Evolutionary conservation across 1,140 invertebrate genomes (phyloP).

Genomic region (Drosophila takahashii): DNA sequence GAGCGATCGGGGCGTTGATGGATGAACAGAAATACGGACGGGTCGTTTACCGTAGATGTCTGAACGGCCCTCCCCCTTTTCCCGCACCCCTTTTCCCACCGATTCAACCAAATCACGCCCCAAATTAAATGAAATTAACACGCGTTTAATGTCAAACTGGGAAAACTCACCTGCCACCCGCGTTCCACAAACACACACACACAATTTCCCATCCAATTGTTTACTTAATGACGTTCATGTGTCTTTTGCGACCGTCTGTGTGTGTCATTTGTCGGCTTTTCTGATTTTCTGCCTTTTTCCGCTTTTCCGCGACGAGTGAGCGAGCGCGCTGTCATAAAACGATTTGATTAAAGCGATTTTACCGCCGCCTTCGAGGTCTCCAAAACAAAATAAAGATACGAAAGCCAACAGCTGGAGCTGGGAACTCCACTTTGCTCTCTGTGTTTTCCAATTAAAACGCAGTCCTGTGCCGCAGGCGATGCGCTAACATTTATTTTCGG

Average conservation of each 20-base stretch:
- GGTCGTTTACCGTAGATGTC: conserved; percentile 50
- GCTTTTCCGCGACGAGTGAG: conserved; percentile 50
- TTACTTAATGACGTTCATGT: conserved; percentile 81
- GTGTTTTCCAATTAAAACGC: conserved; percentile 76
- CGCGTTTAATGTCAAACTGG: conserved; percentile 77
- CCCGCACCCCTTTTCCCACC: background rate
- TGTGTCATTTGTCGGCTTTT: conserved; percentile 76
- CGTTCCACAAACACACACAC: conserved; percentile 5
- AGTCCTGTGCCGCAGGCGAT: conserved; percentile 62
- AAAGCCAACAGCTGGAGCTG: conserved; percentile 47
- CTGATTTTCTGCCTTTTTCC: conserved; percentile 44
- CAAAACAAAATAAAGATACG: conserved; percentile 11
- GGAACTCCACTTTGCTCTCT: conserved; percentile 30
- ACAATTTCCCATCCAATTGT: conserved; percentile 39
- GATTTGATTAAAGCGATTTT: conserved; percentile 79
- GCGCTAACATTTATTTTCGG: conserved; percentile 75
- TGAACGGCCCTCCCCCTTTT: conserved; percentile 9
- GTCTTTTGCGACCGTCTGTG: conserved; percentile 47
- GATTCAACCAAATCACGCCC: conserved; percentile 43
- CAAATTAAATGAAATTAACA: conserved; percentile 82
- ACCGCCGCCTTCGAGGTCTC: conserved; percentile 47
- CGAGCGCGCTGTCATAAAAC: conserved; percentile 72
- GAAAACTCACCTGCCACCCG: conserved; percentile 68
- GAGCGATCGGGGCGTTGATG: conserved; percentile 63
- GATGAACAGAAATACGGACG: conserved; percentile 60